These are phyloP conservation scores for Zeugodacus cucurbitae DNA, from an alignment of 1,140 invertebrate species.

Conservation along the genomic window DNA sequence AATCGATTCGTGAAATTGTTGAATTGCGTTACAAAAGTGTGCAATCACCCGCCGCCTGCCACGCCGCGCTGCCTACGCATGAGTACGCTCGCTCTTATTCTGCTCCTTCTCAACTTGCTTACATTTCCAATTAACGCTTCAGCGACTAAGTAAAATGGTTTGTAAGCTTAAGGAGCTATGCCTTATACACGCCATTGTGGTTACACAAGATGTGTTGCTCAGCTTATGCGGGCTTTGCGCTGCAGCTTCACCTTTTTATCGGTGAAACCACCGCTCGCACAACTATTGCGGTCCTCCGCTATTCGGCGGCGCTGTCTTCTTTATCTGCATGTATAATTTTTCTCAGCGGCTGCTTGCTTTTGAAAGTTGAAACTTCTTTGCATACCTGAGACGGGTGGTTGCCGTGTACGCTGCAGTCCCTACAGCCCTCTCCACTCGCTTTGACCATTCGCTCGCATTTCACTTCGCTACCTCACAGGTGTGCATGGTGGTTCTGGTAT, in stretches of 20 bases:
- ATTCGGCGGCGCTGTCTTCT: neutral
- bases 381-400: neutral
- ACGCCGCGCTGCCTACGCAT: neutral
- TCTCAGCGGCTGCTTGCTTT: neutral
- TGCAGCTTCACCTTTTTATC: neutral
- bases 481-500: neutral
- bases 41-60: neutral
- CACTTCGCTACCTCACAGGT: neutral
- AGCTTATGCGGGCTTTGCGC: neutral
- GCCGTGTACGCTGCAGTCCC: neutral
- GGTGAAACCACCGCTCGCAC: neutral
- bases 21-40: neutral
- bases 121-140: conserved; percentile 7
- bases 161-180: neutral
- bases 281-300: neutral
- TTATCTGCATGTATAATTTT: conserved; percentile 7
- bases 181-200: neutral
- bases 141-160: neutral
- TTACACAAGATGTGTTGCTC: neutral
- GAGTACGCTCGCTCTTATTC: neutral
- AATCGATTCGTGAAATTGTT: neutral
- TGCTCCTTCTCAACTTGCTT: neutral
- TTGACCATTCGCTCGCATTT: neutral
- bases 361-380: conserved; percentile 26
- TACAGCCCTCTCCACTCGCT: neutral